phyloP scores from a whole-genome alignment of 2,797 vertebrate genomes.

The Myiotriccus ornatus region DNA sequence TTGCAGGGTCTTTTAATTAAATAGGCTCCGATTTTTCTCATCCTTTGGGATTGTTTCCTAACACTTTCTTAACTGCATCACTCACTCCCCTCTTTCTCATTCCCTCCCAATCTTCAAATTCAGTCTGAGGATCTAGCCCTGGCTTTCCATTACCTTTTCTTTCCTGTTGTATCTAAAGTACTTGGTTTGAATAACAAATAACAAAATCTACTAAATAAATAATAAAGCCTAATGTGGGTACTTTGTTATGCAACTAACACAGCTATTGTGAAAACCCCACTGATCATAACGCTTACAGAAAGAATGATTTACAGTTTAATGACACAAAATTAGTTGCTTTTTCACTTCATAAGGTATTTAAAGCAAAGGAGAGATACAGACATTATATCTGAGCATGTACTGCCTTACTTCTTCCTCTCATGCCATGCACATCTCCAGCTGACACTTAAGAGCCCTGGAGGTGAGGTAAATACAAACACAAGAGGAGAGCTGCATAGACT shows the following conservation, averaged over 20 bases:
- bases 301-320: constrained; percentile 32
- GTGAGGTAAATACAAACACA: background rate
- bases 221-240: background rate
- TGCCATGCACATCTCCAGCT: background rate
- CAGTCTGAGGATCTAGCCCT: background rate
- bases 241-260: background rate
- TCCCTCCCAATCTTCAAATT: background rate
- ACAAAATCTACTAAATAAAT: constrained; percentile 2
- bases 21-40: background rate
- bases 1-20: background rate
- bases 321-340: background rate
- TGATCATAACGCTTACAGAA: constrained; percentile 4
- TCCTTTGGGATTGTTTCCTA: background rate
- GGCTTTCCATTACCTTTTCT: background rate
- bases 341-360: background rate
- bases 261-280: background rate
- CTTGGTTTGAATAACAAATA: background rate
- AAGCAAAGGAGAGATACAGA: background rate
- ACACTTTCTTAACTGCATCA: background rate
- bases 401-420: background rate
- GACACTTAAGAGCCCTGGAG: background rate
- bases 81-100: background rate
- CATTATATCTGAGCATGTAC: background rate
- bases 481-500: background rate
- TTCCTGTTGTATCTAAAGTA: background rate